Base-by-base conservation (phyloP, 2,797 vertebrate genomes). In the Mastacembelus armatus region DNA sequence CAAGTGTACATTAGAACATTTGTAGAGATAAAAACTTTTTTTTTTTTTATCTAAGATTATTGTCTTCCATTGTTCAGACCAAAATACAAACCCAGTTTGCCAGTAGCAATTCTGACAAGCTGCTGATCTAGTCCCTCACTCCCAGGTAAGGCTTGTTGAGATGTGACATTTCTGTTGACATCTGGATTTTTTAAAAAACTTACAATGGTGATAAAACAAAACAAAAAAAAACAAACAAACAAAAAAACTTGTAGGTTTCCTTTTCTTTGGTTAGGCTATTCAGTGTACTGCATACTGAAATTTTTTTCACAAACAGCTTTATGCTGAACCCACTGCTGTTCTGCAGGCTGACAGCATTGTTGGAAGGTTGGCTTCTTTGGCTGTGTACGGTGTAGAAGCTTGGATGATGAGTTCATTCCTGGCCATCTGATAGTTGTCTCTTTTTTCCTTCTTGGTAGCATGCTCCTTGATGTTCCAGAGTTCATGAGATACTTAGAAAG, bases 391-490 rank as follows among this genome's bases (percentile, higher is more conserved):
- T 36, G 51, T 51, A 39, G 42, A 64, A 52, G 54, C 62, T 73
- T 38, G 15, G 24, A 60, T 51, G 44, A 73, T 51, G 67, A 83
- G 66, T 78, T 81, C 49, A 70, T 68, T 60, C 66, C 48, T 60
- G 57, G 32, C 78, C 77, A 86, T 75, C 68, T 85, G 67, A 63
- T 67, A 24, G 38, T 60, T 15, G 2, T 83, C 71, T 77, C 26
- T 32, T n/a, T 49, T 78, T 60, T 26, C 56, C 36, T 50, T 66
- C 32, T 40, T 26, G 4, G 21, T 48, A 49, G 38, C 19, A 2
- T 15, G 52, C 48, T 57, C 49, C 52, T 58, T 51, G 10, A 59
- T 66, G 32, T 70, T 75, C 26, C 39, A 2, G 19, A 21, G 27
- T 35, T 49, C 58, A 43, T 30, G 24, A 71, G 49, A 30, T 29